Evolutionary conservation across 2,888 invertebrate genomes (phyloP), one percentile per base, ranked within the genome.

Genomic region (Nymphalis polychloros): DNA sequence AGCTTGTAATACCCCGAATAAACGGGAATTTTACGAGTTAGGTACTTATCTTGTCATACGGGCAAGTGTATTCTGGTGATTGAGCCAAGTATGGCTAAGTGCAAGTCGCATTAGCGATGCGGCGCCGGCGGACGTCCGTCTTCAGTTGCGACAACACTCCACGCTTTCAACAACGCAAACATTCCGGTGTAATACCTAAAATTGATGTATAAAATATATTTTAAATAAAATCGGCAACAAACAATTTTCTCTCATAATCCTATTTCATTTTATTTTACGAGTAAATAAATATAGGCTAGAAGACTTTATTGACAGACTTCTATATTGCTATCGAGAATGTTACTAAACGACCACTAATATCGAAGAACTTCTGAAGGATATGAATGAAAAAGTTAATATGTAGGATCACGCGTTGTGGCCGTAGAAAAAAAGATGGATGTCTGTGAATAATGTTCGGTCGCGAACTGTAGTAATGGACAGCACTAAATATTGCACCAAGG

Each of bases 381-480:
- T 23, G 23, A 59, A 65, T 55, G 85, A 88, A 91, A 90, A 90
- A 90, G 89, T 87, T 90, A 89, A 89, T 90, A 90, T 86, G 82
- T 79, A 81, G 82, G 81, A 86, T 78, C 82, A 83, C 84, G 81
- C 87, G 86, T 82, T 74, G 81, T 80, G 83, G 80, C 77, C 78
- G 77, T 83, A 82, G 82, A 86, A 89, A 89, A 89, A 90, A 90
- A 90, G 89, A 91, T 87, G 87, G 87, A 91, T 89, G 88, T 82
- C 79, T 78, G 87, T 92, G 91, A 92, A 89, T 90, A 90, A 92
- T 90, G 90, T 87, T 86, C 88, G 91, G 91, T 90, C 92, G 92
- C 90, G 90, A 90, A 90, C 91, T 90, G 84, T 86, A 86, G 91
- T 92, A 92, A 92, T 91, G 92, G 92, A 90, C 92, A 91, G 89